Conservation (phyloP, 2,888 invertebrate species). For the Eupelmus urozonus region DNA sequence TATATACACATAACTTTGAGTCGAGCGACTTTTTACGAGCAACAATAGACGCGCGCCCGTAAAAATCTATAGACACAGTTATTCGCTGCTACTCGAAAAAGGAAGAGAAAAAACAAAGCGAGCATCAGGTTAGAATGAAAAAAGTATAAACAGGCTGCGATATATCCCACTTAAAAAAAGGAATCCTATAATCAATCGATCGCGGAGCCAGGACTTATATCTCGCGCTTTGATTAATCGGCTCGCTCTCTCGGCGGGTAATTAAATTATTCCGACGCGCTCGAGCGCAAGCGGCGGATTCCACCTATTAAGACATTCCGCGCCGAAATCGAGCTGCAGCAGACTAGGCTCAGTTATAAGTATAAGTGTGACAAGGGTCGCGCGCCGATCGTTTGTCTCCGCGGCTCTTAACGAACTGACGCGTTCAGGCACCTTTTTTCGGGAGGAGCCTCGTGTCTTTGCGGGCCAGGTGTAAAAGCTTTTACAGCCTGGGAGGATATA, state of each 20-base stretch:
- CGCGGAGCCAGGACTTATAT: constrained; percentile 36
- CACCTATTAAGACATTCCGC: constrained; percentile 69
- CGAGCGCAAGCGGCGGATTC: not conserved
- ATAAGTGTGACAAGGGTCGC: constrained; percentile 59
- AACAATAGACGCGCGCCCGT: constrained; percentile 10
- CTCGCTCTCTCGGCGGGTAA: constrained; percentile 20
- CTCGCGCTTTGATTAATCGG: constrained; percentile 38
- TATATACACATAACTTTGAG: not conserved
- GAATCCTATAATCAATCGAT: constrained; percentile 52
- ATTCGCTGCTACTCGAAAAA: too few species aligned
- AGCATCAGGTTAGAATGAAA: not conserved
- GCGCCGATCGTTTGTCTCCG: constrained; percentile 70
- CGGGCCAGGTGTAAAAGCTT: constrained; percentile 48
- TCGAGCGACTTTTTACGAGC: not conserved
- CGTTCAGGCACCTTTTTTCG: constrained; percentile 34
- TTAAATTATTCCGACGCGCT: constrained; percentile 56
- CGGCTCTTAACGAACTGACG: constrained; percentile 21
- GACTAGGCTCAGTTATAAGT: constrained; percentile 61
- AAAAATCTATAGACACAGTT: too few species aligned
- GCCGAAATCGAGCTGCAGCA: constrained; percentile 66
- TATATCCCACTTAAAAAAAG: constrained; percentile 28
- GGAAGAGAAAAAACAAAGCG: not conserved
- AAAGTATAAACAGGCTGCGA: not conserved
- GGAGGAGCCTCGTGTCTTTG: constrained; percentile 13
- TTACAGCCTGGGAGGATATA: constrained; percentile 28